A percentile compares a stretch with the other conserved stretches of the same genome.
These are phyloP conservation scores for Drosophila virilis DNA, from an alignment of 1,140 invertebrate genomes.

Conservation along the genomic window DNA sequence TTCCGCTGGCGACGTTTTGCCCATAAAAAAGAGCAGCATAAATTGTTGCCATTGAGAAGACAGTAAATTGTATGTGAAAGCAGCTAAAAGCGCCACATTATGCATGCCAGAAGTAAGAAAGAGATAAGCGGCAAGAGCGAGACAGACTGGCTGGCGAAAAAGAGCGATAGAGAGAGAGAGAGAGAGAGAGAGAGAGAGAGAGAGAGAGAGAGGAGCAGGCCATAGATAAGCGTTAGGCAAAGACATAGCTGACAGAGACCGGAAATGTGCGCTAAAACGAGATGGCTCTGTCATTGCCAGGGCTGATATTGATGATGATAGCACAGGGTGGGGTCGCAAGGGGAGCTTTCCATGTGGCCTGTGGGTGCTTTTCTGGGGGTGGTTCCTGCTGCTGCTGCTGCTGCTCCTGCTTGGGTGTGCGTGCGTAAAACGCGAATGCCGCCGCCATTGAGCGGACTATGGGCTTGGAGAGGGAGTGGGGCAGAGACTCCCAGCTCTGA, in stretches of 20 bases:
- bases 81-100: slow-evolving; percentile 74
- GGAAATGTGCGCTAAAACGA: slow-evolving; percentile 79
- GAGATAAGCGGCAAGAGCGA: neutral
- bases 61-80: slow-evolving; percentile 83
- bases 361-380: slow-evolving; percentile 5
- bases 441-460: slow-evolving; percentile 26
- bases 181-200: slow-evolving; percentile 11
- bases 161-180: slow-evolving; percentile 5
- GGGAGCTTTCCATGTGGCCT: neutral
- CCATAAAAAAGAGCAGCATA: slow-evolving; percentile 63
- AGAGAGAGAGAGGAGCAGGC: neutral
- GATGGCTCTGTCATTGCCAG: slow-evolving; percentile 70
- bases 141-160: neutral
- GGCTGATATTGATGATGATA: neutral
- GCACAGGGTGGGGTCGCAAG: neutral
- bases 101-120: slow-evolving; percentile 33
- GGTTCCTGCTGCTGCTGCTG: neutral
- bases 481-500: slow-evolving; percentile 27
- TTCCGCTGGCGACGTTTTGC: slow-evolving; percentile 75
- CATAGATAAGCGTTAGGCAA: slow-evolving; percentile 12
- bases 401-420: slow-evolving; percentile 6
- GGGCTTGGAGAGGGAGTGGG: neutral
- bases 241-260: slow-evolving; percentile 41
- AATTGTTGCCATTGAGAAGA: slow-evolving; percentile 79
- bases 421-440: slow-evolving; percentile 38